Percentiles rank a stretch among this genome's conserved stretches.
Conservation (phyloP, 2,888 invertebrate species). For the Hedya salicella region DNA sequence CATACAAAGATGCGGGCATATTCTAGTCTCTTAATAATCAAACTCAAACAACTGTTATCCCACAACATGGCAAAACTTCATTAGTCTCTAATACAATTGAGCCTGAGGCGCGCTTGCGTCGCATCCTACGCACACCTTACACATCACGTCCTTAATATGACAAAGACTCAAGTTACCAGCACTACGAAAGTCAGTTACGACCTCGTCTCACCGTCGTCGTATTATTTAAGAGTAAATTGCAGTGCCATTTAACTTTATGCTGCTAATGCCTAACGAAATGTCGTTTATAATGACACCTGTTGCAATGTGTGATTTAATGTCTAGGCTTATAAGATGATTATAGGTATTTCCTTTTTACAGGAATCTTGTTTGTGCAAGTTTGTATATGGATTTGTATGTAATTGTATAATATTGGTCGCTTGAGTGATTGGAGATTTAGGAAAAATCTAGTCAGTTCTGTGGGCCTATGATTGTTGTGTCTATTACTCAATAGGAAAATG, state of each 20-base stretch:
- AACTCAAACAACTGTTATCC: background rate
- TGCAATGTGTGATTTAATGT: slow-evolving; percentile 30
- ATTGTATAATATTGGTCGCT: too few species aligned
- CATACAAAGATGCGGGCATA: too few species aligned
- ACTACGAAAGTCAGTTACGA: background rate
- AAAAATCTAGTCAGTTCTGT: too few species aligned
- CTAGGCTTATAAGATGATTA: background rate
- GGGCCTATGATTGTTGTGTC: too few species aligned
- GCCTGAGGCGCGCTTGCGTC: background rate
- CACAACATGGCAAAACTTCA: slow-evolving; percentile 31
- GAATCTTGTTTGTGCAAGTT: background rate
- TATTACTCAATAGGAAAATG: too few species aligned
- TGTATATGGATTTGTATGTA: background rate
- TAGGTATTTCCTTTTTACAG: background rate
- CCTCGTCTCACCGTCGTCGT: slow-evolving; percentile 34
- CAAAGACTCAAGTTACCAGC: background rate
- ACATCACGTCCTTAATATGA: background rate
- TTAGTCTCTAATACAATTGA: slow-evolving; percentile 22
- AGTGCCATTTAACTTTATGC: slow-evolving; percentile 52
- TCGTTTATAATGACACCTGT: slow-evolving; percentile 46
- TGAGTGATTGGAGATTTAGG: too few species aligned
- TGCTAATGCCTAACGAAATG: slow-evolving; percentile 51
- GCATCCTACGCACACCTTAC: background rate
- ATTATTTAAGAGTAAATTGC: slow-evolving; percentile 55
- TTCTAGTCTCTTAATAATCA: too few species aligned